Conservation (phyloP, 2,888 invertebrate genomes). For the Gymnocheta viridis region DNA sequence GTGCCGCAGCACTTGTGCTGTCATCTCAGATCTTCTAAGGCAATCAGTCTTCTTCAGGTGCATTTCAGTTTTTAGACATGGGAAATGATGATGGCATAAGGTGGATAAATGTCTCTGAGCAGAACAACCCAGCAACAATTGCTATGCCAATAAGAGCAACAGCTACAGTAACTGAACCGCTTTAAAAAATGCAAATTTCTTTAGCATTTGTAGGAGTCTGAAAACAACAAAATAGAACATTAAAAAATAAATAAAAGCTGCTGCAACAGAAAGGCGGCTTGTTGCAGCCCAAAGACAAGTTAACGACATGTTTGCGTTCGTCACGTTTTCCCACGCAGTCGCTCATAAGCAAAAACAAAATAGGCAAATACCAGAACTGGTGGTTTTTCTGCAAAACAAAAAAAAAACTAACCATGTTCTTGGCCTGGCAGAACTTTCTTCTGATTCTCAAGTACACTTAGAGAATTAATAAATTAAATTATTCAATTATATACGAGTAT, state of each 20-base stretch:
- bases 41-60: constrained; percentile 70
- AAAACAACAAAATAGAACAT: constrained; percentile 19
- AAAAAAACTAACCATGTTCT: neutral
- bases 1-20: constrained; percentile 70
- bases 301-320: constrained; percentile 67
- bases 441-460: constrained; percentile 13
- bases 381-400: constrained; percentile 24
- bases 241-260: constrained; percentile 1
- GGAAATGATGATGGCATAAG: constrained; percentile 69
- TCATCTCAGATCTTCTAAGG: constrained; percentile 67
- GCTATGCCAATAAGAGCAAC: constrained; percentile 5
- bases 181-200: constrained; percentile 63
- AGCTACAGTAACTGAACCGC: constrained; percentile 32
- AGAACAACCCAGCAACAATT: constrained; percentile 21
- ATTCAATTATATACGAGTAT: neutral
- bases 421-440: neutral
- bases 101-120: constrained; percentile 62
- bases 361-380: constrained; percentile 17
- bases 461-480: neutral
- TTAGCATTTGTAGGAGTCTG: constrained; percentile 56
- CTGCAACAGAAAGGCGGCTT: constrained; percentile 56
- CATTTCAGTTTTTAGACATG: constrained; percentile 64
- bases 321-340: constrained; percentile 74
- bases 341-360: constrained; percentile 48
- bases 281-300: constrained; percentile 51